phyloP scores from a whole-genome alignment of 1,140 invertebrate genomes.

The Marisa cornuarietis region DNA sequence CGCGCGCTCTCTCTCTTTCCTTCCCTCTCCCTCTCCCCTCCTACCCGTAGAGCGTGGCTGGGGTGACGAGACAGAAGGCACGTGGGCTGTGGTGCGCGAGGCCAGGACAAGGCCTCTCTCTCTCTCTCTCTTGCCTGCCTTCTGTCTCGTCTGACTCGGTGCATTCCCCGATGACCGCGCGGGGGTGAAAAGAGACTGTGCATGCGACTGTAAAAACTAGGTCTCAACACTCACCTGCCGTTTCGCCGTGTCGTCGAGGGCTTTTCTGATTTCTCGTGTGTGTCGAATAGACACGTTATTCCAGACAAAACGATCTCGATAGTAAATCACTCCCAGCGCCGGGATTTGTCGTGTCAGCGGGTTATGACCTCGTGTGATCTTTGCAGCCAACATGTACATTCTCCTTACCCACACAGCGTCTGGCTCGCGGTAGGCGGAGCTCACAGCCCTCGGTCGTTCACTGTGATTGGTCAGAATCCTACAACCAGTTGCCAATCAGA shows the following conservation, averaged over 20 bases:
- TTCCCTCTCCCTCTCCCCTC: too few species aligned
- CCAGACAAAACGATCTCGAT: conserved; percentile 2
- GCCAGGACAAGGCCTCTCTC: not conserved
- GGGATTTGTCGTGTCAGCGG: conserved; percentile 23
- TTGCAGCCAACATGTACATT: conserved; percentile 23
- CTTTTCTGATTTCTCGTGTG: not conserved
- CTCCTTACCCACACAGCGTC: conserved; percentile 11
- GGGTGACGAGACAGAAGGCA: conserved; percentile 7
- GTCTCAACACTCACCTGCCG: conserved; percentile 15
- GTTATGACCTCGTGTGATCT: conserved; percentile 24
- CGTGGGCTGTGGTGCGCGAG: conserved; percentile 9
- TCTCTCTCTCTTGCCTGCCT: not conserved
- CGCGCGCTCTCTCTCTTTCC: too few species aligned
- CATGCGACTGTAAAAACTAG: not conserved
- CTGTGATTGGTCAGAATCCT: too few species aligned
- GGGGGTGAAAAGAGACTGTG: not conserved
- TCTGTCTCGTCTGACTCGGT: conserved; percentile 3
- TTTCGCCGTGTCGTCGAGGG: not conserved
- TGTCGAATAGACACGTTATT: not conserved
- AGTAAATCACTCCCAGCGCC: conserved; percentile 13
- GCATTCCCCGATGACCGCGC: not conserved
- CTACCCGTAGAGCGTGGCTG: too few species aligned
- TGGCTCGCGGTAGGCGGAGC: conserved; percentile 12
- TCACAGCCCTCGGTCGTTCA: not conserved
- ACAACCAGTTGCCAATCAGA: too few species aligned